Percentiles rank a stretch among this genome's conserved stretches.
phyloP scores from a whole-genome alignment of 2,888 invertebrate genomes.

The Apotomis capreana region DNA sequence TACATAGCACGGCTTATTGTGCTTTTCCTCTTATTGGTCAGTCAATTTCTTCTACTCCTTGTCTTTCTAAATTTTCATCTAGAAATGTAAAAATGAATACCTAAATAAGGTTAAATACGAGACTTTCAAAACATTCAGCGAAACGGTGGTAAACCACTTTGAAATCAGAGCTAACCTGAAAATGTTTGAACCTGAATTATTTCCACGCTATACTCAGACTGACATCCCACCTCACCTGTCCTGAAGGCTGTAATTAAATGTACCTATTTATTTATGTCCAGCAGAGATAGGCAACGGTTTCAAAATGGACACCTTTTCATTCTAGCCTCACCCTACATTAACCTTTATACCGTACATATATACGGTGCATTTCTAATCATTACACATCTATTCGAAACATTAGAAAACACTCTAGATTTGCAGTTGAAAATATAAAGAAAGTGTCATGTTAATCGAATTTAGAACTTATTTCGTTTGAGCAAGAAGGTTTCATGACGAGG shows the following conservation, averaged over 20 bases:
- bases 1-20: too few relatives aligned
- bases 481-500: background rate
- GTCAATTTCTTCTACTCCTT: too few relatives aligned
- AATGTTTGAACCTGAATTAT: conserved; percentile 9
- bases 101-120: too few relatives aligned
- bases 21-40: too few relatives aligned
- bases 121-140: too few relatives aligned
- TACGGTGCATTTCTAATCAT: conserved; percentile 41
- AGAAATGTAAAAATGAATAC: too few relatives aligned
- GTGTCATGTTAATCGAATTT: background rate
- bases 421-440: background rate
- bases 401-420: conserved; percentile 9
- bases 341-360: conserved; percentile 6
- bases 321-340: conserved; percentile 15
- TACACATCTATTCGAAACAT: conserved; percentile 2
- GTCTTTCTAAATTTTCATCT: too few relatives aligned
- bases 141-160: background rate
- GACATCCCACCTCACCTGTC: conserved; percentile 25
- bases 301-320: conserved; percentile 51
- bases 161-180: background rate
- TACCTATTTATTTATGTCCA: conserved; percentile 40
- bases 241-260: conserved; percentile 31
- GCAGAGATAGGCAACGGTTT: conserved; percentile 50
- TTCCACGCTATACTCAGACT: conserved; percentile 11
- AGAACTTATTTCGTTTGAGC: background rate